These are phyloP conservation scores for Meteorus sp. DNA, from an alignment of 1,140 invertebrate genomes.

Conservation along the genomic window DNA sequence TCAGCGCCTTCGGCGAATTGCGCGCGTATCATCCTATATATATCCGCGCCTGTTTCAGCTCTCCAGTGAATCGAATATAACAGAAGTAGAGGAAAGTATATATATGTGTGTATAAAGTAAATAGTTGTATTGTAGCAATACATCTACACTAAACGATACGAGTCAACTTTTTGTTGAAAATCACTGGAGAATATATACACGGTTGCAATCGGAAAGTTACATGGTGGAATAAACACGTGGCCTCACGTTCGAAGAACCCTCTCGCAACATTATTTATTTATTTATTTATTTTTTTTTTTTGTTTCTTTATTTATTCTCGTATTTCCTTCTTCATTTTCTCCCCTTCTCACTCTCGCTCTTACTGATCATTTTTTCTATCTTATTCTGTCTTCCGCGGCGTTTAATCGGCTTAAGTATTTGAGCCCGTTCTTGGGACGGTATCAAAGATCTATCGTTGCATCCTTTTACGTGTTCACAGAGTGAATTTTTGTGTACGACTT, in stretches of 20 bases:
- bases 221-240: neutral
- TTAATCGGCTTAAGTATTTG: constrained; percentile 15
- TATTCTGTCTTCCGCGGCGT: neutral
- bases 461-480: constrained; percentile 14
- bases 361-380: neutral
- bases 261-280: neutral
- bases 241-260: neutral
- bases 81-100: neutral
- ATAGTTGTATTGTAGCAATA: no score
- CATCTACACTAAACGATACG: neutral
- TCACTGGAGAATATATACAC: neutral
- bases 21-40: no score
- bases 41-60: no score
- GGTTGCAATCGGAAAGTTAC: neutral
- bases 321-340: no score
- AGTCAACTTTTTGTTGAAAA: constrained; percentile 3
- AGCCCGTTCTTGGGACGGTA: constrained; percentile 11
- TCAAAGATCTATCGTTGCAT: constrained; percentile 15
- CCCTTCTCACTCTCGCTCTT: neutral
- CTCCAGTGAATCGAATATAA: neutral
- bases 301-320: no score
- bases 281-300: no score
- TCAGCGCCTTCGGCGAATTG: constrained; percentile 9
- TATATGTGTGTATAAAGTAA: no score
- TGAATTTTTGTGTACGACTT: neutral